Evolutionary conservation across 2,113 vertebrate genomes (phyloP).

Genomic region (Toxotes chatareus): DNA sequence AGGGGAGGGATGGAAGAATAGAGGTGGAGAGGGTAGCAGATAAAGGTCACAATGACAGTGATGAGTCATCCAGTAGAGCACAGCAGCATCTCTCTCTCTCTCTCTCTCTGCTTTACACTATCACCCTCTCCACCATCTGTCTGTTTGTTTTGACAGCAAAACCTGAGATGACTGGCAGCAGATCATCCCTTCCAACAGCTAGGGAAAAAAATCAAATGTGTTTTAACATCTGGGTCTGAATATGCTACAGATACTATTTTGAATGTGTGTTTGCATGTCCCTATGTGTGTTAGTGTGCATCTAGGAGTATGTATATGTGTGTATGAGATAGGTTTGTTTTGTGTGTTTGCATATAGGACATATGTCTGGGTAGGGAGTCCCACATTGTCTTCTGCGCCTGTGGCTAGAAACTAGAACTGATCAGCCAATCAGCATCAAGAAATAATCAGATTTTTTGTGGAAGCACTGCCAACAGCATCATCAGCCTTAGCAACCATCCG

Average conservation of each 20-base stretch:
- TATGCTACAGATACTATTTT: background rate
- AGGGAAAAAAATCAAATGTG: background rate
- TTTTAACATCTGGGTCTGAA: slow-evolving; percentile 6
- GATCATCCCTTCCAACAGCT: background rate
- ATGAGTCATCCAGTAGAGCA: slow-evolving; percentile 70
- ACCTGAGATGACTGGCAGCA: slow-evolving; percentile 32
- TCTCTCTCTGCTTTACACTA: slow-evolving; percentile 9
- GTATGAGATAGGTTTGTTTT: background rate
- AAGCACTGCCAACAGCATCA: slow-evolving; percentile 71
- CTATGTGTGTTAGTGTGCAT: background rate
- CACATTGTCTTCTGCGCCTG: slow-evolving; percentile 14
- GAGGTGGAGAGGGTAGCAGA: slow-evolving; percentile 54
- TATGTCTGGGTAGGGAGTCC: slow-evolving; percentile 24
- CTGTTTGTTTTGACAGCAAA: slow-evolving; percentile 53
- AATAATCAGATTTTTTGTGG: slow-evolving; percentile 58
- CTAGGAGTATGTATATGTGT: background rate
- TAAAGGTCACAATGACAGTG: slow-evolving; percentile 72
- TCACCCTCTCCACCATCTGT: slow-evolving; percentile 45
- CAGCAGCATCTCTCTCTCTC: slow-evolving; percentile 35
- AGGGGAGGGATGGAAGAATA: slow-evolving; percentile 22
- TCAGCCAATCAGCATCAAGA: slow-evolving; percentile 60
- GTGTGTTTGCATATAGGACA: slow-evolving; percentile 2
- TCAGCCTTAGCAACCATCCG: slow-evolving; percentile 58
- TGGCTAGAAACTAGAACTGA: slow-evolving; percentile 28
- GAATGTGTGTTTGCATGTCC: background rate